Base-by-base conservation (phyloP, 1,140 invertebrate species). In the Drosophila nannoptera region DNA sequence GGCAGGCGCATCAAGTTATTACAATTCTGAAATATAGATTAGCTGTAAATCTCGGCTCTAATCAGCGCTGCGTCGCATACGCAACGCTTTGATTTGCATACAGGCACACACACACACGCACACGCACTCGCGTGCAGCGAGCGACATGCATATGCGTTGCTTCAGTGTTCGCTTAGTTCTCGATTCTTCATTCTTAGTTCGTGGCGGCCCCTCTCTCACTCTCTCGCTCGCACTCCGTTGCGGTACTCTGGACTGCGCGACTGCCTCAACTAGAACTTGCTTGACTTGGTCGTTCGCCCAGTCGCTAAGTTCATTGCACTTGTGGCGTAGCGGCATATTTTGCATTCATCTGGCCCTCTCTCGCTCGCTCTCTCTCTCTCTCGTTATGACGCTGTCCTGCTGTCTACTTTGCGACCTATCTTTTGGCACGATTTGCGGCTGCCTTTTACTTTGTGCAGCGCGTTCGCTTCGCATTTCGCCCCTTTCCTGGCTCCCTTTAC, bases 181-280 rank as follows among this genome's bases (percentile, higher is more conserved):
- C 7, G 22, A 12, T 49, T 38, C 58, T 32, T 31, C 29, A 6
- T 31, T 29, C n/a, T 50, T 38, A 11, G 59, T 32, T 33, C 36
- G 22, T n/a, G 6, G 29, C 33, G 4, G 33, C 9, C 45, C 56
- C 8, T 32, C 50, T 14, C 61, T 59, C 64, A 35, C 35, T 46
- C 32, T 32, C 42, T 52, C 16, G 42, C 12, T 32, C 22, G 22
- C 22, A 22, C 22, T 22, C 22, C 22, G 22, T 22, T 14, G 11
- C 3, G 36, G 9, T 43, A 35, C 42, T 48, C 45, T 66, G 64
- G 64, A 60, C 54, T 60, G 55, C 63, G 64, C 55, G 76, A 64
- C 80, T 84, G 81, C 81, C 81, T 86, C 81, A 84, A 84, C 81
- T 84, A 84, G 81, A 84, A 84, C 81, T 86, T 86, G 77, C 81